A percentile compares a stretch with the other conserved stretches of the same genome.
phyloP scores from a whole-genome alignment of 2,797 vertebrate species.

The Oreochromis mossambicus region DNA sequence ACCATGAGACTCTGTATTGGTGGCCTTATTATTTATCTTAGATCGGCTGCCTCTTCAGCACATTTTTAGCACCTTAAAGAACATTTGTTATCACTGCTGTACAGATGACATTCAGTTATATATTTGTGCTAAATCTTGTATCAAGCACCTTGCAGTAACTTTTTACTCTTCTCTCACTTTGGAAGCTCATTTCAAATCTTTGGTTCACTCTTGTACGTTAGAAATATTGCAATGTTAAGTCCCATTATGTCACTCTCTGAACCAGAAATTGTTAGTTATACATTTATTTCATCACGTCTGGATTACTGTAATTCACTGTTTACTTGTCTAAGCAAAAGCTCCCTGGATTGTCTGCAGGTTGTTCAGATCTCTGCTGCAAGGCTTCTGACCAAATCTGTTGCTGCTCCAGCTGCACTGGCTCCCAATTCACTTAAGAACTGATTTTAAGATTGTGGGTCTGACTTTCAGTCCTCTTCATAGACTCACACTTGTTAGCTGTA shows the following conservation, averaged over 20 bases:
- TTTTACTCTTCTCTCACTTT: background rate
- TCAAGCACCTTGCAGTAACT: background rate
- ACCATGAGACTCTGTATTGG: background rate
- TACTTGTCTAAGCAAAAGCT: background rate
- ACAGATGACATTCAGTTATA: background rate
- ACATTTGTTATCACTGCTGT: fast-evolving
- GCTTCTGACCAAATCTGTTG: background rate
- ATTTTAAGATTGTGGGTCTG: background rate
- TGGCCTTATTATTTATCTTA: background rate
- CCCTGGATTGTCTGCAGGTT: background rate
- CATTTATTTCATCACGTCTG: background rate
- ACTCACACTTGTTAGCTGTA: background rate
- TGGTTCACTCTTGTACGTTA: background rate
- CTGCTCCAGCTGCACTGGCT: background rate
- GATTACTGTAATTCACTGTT: background rate
- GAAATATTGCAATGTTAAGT: background rate
- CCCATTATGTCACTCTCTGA: background rate
- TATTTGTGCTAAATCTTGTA: background rate
- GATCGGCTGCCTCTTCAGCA: background rate
- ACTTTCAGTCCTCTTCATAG: background rate
- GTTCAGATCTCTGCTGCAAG: background rate
- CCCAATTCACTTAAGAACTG: background rate
- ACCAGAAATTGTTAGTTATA: background rate
- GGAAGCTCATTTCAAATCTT: background rate
- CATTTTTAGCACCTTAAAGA: background rate